Conservation (phyloP, 2,113 vertebrate species). For the Otocyon megalotis region DNA sequence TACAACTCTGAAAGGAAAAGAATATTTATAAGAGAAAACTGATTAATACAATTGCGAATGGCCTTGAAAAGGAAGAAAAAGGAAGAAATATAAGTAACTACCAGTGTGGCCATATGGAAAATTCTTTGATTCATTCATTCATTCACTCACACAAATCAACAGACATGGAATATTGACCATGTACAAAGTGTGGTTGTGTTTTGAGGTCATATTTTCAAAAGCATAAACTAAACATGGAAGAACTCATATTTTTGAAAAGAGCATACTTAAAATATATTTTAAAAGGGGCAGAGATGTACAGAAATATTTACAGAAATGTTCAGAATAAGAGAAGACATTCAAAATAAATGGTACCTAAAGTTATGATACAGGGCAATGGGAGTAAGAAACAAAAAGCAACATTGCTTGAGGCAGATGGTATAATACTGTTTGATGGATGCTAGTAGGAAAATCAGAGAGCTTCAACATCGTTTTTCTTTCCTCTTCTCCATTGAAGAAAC, state of each 20-base stretch:
- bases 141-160: neutral
- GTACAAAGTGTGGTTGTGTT: neutral
- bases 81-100: neutral
- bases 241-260: neutral
- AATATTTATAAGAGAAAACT: neutral
- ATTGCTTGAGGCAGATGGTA: neutral
- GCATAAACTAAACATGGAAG: neutral
- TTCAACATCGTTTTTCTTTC: neutral
- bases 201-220: neutral
- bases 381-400: neutral
- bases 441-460: neutral
- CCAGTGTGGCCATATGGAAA: neutral
- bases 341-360: slow-evolving; percentile 22
- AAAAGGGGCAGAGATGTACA: neutral
- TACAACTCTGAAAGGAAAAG: neutral
- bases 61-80: neutral
- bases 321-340: neutral
- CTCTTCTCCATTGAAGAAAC: neutral
- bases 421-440: neutral
- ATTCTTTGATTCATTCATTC: neutral
- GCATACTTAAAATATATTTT: neutral
- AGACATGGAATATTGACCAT: neutral
- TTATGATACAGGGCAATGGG: neutral
- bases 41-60: neutral
- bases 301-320: slow-evolving; percentile 41